Evolutionary conservation across 2,888 invertebrate genomes (phyloP), one percentile per base, ranked within the genome.

Genomic region (Aphidius colemani): DNA sequence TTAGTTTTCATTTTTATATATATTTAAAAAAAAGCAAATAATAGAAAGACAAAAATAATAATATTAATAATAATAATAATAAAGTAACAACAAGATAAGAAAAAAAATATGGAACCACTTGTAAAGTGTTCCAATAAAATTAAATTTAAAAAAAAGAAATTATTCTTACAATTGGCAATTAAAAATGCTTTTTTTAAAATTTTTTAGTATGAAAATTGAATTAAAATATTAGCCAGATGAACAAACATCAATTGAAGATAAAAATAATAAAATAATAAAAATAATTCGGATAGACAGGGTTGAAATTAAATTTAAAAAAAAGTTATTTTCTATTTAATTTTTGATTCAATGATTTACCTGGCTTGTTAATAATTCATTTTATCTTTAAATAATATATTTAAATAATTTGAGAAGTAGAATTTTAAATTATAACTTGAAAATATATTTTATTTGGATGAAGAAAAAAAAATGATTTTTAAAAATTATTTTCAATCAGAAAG

Each of bases 1-100:
- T 90, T 89, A 86, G 87, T 86, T 86, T 85, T 84, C 85, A 85
- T 86, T 86, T 86, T 82, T 83, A 86, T 30, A 86, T 30, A 30
- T 85, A 81, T 80, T 82, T 81, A 82, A 78, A 71, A 63, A 76
- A 85, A 18, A 7, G 75, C 79, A 92, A 95, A 85, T 93, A 95
- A 93, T 94, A 94, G 48, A 61, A 18, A 59, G 30, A 53, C 46
- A 48, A 53, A 18, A 43, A 63, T 59, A 45, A 64, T 59, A 61
- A 65, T 58, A 61, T 57, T 61, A 57, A 61, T 65, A 30, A 64
- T 18, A 51, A 72, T 71, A 69, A 72, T 53, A 46, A 43, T 58
- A 60, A 43, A 65, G 45, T 48, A 60, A 67, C 64, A 62, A 60
- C 40, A 11, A 43, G 41, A 63, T 45, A 43, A 59, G 46, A 30